A percentile compares a stretch with the other conserved stretches of the same genome.
Conservation (phyloP, 2,113 vertebrate genomes). For the Ictidomys tridecemlineatus region DNA sequence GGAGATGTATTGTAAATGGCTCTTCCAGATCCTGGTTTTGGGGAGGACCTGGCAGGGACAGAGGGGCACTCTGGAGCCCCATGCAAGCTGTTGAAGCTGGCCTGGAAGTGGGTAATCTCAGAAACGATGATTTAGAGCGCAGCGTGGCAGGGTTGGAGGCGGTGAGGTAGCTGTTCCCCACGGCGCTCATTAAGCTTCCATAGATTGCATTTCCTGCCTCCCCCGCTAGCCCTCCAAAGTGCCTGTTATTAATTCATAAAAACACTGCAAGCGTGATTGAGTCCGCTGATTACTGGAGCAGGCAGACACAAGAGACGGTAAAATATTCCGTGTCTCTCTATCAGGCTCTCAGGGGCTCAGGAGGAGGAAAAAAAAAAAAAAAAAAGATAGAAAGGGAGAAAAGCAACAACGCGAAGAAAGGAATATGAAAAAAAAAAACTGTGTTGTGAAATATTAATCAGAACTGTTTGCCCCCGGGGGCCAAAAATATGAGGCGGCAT, state of each 20-base stretch:
- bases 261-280: slow-evolving; percentile 92
- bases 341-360: slow-evolving; percentile 79
- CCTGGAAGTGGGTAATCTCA: slow-evolving; percentile 81
- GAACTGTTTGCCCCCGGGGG: slow-evolving; percentile 85
- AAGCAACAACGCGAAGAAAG: slow-evolving; percentile 66
- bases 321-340: slow-evolving; percentile 89
- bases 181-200: slow-evolving; percentile 95
- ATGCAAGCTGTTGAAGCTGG: slow-evolving; percentile 86
- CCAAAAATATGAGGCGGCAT: slow-evolving; percentile 72
- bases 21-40: not conserved
- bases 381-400: slow-evolving; percentile 28
- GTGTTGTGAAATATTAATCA: slow-evolving; percentile 93
- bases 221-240: slow-evolving; percentile 90
- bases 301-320: slow-evolving; percentile 89
- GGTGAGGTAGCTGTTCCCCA: slow-evolving; percentile 91
- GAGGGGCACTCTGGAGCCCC: slow-evolving; percentile 88
- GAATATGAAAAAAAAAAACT: slow-evolving; percentile 18
- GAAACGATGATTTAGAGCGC: slow-evolving; percentile 88
- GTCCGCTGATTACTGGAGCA: slow-evolving; percentile 91
- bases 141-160: slow-evolving; percentile 85
- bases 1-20: not conserved
- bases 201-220: slow-evolving; percentile 91
- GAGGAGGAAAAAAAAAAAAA: not conserved
- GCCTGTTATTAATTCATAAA: slow-evolving; percentile 96
- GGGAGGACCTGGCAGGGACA: slow-evolving; percentile 69